Evolutionary conservation across 2,888 invertebrate species (phyloP).

Genomic region (Caprella mutica): DNA sequence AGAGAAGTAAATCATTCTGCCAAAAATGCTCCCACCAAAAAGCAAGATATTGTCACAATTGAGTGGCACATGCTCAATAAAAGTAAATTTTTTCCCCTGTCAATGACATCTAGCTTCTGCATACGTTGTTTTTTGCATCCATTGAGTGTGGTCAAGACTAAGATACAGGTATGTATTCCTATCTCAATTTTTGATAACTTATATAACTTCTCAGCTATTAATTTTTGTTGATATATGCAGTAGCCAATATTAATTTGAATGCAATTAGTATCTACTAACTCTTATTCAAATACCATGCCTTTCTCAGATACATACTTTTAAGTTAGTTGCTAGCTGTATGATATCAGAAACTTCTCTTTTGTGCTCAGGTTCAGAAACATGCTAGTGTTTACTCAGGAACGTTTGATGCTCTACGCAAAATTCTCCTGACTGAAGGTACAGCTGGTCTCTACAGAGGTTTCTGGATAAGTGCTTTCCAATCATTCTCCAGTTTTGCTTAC

Average conservation of each 20-base stretch:
- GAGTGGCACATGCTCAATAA: conserved; percentile 99
- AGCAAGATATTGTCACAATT: conserved; percentile 59
- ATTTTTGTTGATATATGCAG: too few relatives aligned
- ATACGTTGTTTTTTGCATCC: conserved; percentile 72
- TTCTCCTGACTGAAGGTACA: conserved; percentile 64
- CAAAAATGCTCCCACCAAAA: too few relatives aligned
- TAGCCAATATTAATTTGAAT: too few relatives aligned
- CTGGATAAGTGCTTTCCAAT: conserved; percentile 81
- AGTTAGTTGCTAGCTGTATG: background rate
- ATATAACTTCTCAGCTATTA: too few relatives aligned
- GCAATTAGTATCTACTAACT: too few relatives aligned
- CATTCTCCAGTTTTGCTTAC: conserved; percentile 68
- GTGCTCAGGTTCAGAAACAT: conserved; percentile 36
- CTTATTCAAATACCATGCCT: too few relatives aligned
- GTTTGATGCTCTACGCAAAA: conserved; percentile 78
- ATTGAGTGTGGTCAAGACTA: conserved; percentile 82
- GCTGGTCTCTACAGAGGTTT: conserved; percentile 85
- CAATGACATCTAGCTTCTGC: conserved; percentile 74
- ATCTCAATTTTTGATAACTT: too few relatives aligned
- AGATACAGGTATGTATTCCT: conserved; percentile 54
- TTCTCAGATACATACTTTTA: background rate
- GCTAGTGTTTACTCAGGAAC: conserved; percentile 47
- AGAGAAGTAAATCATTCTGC: too few relatives aligned
- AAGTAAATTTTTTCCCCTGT: conserved; percentile 80
- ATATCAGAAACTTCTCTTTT: background rate